Conservation (phyloP, 1,140 invertebrate species). For the Zaprionus gabonicus region DNA sequence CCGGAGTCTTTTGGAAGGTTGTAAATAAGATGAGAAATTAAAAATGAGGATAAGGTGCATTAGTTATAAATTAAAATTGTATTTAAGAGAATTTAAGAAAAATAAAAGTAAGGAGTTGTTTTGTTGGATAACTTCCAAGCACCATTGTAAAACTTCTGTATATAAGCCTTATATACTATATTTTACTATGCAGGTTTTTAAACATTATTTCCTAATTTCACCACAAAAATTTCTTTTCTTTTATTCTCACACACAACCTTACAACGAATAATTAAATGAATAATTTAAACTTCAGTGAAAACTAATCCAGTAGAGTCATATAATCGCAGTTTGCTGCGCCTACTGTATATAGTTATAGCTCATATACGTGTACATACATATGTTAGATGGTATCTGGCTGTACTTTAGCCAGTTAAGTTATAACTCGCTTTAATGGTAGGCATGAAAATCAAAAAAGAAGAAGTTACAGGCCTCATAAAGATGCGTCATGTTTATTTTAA, state of each 20-base stretch:
- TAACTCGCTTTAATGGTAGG: constrained; percentile 5
- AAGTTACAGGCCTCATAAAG: not conserved
- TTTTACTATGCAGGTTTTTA: too few relatives aligned
- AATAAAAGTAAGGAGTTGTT: too few relatives aligned
- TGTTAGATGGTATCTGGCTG: not conserved
- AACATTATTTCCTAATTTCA: not conserved
- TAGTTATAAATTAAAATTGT: too few relatives aligned
- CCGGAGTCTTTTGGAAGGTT: not conserved
- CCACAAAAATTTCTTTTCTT: not conserved
- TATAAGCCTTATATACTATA: too few relatives aligned
- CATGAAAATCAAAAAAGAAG: not conserved
- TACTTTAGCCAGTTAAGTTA: not conserved
- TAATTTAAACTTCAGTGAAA: not conserved
- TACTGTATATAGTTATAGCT: not conserved
- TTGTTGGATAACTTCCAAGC: too few relatives aligned
- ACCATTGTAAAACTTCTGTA: too few relatives aligned
- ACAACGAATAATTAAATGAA: not conserved
- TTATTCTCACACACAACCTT: not conserved
- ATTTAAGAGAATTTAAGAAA: too few relatives aligned
- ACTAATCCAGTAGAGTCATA: not conserved
- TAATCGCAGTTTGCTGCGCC: not conserved
- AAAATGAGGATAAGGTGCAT: too few relatives aligned
- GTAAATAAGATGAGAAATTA: too few relatives aligned
- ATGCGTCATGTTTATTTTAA: constrained; percentile 40
- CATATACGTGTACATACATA: too few relatives aligned